Conservation (phyloP, 2,888 invertebrate genomes). For the Leptinotarsa peninsularis region DNA sequence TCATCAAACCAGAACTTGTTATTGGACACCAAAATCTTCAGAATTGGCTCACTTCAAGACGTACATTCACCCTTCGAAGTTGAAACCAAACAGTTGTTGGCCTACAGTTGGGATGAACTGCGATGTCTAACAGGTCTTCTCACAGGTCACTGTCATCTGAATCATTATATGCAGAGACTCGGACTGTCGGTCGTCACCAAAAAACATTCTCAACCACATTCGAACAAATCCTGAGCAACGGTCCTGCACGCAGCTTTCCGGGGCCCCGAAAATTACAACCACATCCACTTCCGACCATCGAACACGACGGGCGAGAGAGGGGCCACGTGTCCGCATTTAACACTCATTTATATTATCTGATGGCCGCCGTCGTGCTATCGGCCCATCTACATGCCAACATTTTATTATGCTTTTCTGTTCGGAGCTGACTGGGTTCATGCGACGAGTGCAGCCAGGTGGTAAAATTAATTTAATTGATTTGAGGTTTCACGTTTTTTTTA, state of each 20-base stretch:
- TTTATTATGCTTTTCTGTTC: slow-evolving; percentile 52
- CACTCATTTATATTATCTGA: slow-evolving; percentile 59
- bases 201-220: not conserved
- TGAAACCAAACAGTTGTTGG: no score
- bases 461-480: slow-evolving; percentile 53
- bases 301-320: slow-evolving; percentile 34
- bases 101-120: no score
- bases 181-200: not conserved
- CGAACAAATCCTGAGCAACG: not conserved
- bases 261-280: slow-evolving; percentile 32
- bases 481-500: no score
- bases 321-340: slow-evolving; percentile 58
- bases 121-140: no score
- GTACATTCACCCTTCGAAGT: no score
- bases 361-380: slow-evolving; percentile 48
- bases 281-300: slow-evolving; percentile 42
- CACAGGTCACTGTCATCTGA: no score
- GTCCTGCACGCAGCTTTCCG: not conserved
- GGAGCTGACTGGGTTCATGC: slow-evolving; percentile 38
- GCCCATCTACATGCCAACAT: slow-evolving; percentile 56
- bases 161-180: no score
- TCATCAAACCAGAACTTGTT: no score
- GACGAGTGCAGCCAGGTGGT: slow-evolving; percentile 47
- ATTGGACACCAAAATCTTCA: no score
- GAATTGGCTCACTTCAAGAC: no score